Base-by-base conservation (phyloP, 2,113 vertebrate species). In the Antechinus stuartii region DNA sequence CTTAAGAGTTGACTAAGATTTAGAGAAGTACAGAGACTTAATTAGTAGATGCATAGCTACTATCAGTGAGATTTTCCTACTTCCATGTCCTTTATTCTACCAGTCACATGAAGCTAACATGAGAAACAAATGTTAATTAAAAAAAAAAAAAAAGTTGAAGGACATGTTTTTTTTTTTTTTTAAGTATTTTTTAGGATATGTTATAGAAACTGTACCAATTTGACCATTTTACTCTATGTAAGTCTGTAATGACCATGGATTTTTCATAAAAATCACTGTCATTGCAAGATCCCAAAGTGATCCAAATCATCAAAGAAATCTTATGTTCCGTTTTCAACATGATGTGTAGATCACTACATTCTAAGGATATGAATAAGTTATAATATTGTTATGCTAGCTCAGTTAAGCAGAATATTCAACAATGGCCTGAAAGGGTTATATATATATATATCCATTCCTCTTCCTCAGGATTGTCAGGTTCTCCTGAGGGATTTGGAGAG, bases 271-370 rank as follows among this genome's bases (percentile, higher is more conserved):
- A 90, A 89, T 24, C 3, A 30, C 57, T 68, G 12, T n/a, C 61
- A 68, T 68, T 68, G 30, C 90, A 46, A 52, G 30, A 90, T 68
- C 94, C 93, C 55, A 94, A 93, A 93, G 7, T 56, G 3, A 50
- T 94, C 90, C 92, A n/a, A 96, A 97, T 93, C 30, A 55, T 91
- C 27, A 94, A 91, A 91, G 91, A 96, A 92, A 96, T 91, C 57
- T 90, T 12, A 25, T 53, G 90, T 26, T 52, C 26, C 91, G 94
- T 92, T 89, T 30, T 30, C 27, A 61, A 3, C 4, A 68, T 16
- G 35, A 16, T 12, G 35, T 16, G 3, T 35, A 68, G 57, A 35
- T 68, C 14, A 68, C 27, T 12, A 35, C 35, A 68, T 68, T 68
- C 57, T 61, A 30, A 30, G 27, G 27, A 61, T 95, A 27, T 91